A percentile compares a stretch with the other conserved stretches of the same genome.
Conservation (phyloP, 2,888 invertebrate genomes). For the Rhorus exstirpatorius region DNA sequence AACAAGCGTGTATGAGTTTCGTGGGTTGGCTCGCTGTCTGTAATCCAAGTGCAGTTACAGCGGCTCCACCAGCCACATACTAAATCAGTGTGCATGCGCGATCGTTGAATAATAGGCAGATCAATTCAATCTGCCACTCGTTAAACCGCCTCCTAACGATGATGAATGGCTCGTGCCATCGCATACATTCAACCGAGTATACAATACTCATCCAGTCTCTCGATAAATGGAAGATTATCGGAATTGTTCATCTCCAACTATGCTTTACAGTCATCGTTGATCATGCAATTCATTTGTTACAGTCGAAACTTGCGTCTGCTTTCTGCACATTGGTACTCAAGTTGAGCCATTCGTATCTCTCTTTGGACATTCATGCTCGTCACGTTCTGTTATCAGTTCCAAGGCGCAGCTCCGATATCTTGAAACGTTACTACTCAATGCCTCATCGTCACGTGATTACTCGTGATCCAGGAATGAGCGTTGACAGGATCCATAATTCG, state of each 20-base stretch:
- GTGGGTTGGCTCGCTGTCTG: too few relatives aligned
- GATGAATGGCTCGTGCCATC: constrained; percentile 73
- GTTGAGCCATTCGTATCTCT: neutral
- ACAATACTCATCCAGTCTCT: constrained; percentile 48
- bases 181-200: constrained; percentile 12
- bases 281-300: constrained; percentile 59
- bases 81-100: constrained; percentile 69
- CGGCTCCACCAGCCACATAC: neutral
- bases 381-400: too few relatives aligned
- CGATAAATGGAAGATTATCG: constrained; percentile 58
- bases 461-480: too few relatives aligned
- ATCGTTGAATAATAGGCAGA: constrained; percentile 78
- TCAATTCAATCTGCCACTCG: constrained; percentile 78
- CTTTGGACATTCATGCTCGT: neutral
- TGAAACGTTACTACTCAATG: too few relatives aligned
- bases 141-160: constrained; percentile 77
- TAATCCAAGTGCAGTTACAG: too few relatives aligned
- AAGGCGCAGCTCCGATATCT: too few relatives aligned
- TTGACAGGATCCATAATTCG: too few relatives aligned
- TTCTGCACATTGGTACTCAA: neutral
- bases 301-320: constrained; percentile 1
- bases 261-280: constrained; percentile 38
- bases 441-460: too few relatives aligned
- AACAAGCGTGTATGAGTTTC: too few relatives aligned
- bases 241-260: constrained; percentile 51